Conservation (phyloP, 2,888 invertebrate species). For the Oxycera nigricornis region DNA sequence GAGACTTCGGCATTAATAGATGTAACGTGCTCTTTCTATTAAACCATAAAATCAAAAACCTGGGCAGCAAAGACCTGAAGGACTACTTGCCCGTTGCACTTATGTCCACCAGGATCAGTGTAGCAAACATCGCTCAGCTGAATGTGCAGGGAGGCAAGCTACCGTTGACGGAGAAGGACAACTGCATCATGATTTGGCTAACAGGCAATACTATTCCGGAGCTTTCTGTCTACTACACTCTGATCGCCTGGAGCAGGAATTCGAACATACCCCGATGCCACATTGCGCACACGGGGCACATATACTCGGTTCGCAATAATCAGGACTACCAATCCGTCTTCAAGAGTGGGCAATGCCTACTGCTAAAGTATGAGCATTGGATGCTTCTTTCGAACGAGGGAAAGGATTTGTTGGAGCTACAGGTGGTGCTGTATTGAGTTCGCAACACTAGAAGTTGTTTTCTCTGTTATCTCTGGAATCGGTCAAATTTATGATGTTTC, state of each 20-base stretch:
- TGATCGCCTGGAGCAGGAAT: conserved; percentile 53
- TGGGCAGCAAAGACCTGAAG: conserved; percentile 50
- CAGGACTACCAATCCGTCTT: conserved; percentile 50
- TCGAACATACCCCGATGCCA: conserved; percentile 49
- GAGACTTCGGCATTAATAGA: conserved; percentile 49
- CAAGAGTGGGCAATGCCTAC: conserved; percentile 51
- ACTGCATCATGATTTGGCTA: conserved; percentile 55
- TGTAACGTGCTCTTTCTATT: conserved; percentile 55
- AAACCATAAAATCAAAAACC: conserved; percentile 52
- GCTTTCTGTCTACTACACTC: conserved; percentile 50
- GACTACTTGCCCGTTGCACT: conserved; percentile 55
- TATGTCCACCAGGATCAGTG: conserved; percentile 53
- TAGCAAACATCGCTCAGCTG: background rate
- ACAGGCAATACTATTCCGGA: conserved; percentile 52
- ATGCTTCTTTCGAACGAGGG: conserved; percentile 51
- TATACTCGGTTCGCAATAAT: conserved; percentile 53
- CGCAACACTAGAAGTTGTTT: too few relatives aligned
- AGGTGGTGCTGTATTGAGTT: conserved; percentile 51
- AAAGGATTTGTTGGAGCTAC: conserved; percentile 52
- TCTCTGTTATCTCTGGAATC: too few relatives aligned
- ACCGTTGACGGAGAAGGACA: background rate
- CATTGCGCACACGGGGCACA: conserved; percentile 52
- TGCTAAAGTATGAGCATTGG: conserved; percentile 51
- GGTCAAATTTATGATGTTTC: too few relatives aligned
- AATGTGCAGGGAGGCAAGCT: background rate